Percentiles rank a stretch among this genome's conserved stretches.
phyloP scores from a whole-genome alignment of 2,888 invertebrate genomes.

The Ennomos erosarius region DNA sequence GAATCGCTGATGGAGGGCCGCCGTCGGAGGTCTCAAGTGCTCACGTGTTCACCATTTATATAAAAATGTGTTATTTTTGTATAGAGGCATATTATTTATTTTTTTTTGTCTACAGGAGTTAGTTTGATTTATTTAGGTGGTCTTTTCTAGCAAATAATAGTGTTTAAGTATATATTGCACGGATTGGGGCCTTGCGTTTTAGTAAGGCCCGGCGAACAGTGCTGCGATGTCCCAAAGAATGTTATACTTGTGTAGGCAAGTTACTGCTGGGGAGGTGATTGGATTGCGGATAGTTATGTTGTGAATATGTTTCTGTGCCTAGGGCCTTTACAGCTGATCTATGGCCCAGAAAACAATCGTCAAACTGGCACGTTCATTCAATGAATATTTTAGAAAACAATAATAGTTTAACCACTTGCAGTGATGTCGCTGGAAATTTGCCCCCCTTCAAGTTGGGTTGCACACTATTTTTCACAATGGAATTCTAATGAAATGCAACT shows the following conservation, averaged over 20 bases:
- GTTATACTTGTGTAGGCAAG: slow-evolving; percentile 70
- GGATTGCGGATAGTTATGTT: slow-evolving; percentile 46
- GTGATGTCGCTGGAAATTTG: no score
- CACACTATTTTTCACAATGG: no score
- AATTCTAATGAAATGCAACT: no score
- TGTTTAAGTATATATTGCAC: slow-evolving; percentile 69
- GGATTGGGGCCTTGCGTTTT: slow-evolving; percentile 79
- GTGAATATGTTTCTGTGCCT: slow-evolving; percentile 43
- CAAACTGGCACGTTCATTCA: neutral
- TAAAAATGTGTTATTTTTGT: slow-evolving; percentile 79
- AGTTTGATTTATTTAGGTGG: slow-evolving; percentile 68
- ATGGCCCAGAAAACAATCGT: slow-evolving; percentile 8
- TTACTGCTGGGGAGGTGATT: slow-evolving; percentile 53
- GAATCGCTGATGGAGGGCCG: slow-evolving; percentile 37
- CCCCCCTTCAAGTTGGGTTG: no score
- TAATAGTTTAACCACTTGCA: no score
- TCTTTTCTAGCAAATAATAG: slow-evolving; percentile 75
- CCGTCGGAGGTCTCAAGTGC: slow-evolving; percentile 62
- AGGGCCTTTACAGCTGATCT: slow-evolving; percentile 11
- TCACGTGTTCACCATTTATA: slow-evolving; percentile 79
- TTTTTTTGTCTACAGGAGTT: slow-evolving; percentile 65
- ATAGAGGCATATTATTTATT: slow-evolving; percentile 84
- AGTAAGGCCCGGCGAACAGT: slow-evolving; percentile 77
- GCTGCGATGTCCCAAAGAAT: slow-evolving; percentile 82
- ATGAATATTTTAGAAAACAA: no score